Base-by-base conservation (phyloP, 2,888 invertebrate species). In the Synanthedon tipuliformis region DNA sequence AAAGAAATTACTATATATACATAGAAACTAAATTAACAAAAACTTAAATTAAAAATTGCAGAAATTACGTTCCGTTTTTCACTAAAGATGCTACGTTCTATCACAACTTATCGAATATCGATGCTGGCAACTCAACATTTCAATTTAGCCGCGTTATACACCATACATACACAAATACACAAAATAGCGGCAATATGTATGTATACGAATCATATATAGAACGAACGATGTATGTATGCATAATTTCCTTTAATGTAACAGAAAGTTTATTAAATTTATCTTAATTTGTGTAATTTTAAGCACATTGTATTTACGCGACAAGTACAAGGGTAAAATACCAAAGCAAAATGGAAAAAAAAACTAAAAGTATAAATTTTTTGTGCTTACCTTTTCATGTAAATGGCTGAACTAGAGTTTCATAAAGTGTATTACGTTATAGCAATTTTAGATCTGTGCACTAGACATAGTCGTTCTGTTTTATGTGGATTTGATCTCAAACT, bases 331-430 rank as follows among this genome's bases (percentile, higher is more conserved):
- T 70, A 64, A 59, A 61, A 63, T 60, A 64, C 67, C 64, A 60
- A 62, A 68, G 53, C 72, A 68, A 71, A 68, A 70, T 70, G 64
- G 66, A 72, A 75, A 85, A 78, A 84, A 85, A 78, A 70, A 70
- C 66, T 67, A 18, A 15, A 74, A 69, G 78, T 77, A 79, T 75
- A 69, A 78, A 78, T 85, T 87, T 87, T 87, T 87, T 87, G 80
- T 81, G 81, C 86, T 86, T 78, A 81, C 86, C 85, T 81, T 34
- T 82, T 86, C 86, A 85, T 87, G 86, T 87, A 87, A 87, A 86
- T 87, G 86, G 86, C 82, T 85, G 85, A 82, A 76, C 73, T 65
- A 69, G 69, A 70, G 72, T 75, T 81, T 70, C 68, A 68, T 59
- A 59, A 63, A 64, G 68, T 68, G 63, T 61, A 70, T 66, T 59